These are phyloP conservation scores for Tachina grossa DNA, from an alignment of 2,888 invertebrate species.

Conservation along the genomic window DNA sequence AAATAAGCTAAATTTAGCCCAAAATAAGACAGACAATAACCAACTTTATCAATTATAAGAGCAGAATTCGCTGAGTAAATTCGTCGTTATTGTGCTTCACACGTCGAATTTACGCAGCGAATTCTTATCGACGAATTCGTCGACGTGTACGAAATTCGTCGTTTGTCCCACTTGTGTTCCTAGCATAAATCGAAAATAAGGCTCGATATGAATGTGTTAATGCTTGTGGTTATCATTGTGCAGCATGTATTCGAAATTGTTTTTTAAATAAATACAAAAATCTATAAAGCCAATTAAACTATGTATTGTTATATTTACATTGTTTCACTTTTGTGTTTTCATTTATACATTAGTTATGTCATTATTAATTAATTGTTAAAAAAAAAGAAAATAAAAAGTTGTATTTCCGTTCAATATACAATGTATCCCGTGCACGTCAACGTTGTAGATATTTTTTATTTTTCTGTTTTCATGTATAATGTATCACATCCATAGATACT, in stretches of 20 bases:
- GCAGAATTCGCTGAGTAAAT: no score
- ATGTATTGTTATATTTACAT: conserved; percentile 24
- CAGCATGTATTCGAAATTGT: conserved; percentile 1
- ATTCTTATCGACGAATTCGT: no score
- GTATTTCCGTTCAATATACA: conserved; percentile 50
- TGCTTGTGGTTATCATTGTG: not conserved
- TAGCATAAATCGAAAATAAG: no score
- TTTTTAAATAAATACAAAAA: not conserved
- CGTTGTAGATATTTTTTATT: not conserved
- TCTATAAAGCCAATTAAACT: not conserved
- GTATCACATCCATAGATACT: no score
- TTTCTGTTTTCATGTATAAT: not conserved
- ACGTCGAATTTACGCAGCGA: no score
- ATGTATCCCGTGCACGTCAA: not conserved
- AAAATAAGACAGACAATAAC: no score
- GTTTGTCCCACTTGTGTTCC: no score
- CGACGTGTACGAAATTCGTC: no score
- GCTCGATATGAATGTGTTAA: not conserved
- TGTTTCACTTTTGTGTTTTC: conserved; percentile 23
- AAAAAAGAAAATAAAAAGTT: conserved; percentile 25
- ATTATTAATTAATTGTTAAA: conserved; percentile 61
- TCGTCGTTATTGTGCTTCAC: no score
- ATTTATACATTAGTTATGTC: conserved; percentile 49
- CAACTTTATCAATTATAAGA: no score
- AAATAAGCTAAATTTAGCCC: no score